A percentile compares a stretch with the other conserved stretches of the same genome.
These are phyloP conservation scores for Cephalopterus ornatus DNA, from an alignment of 2,113 vertebrate genomes.

Conservation along the genomic window DNA sequence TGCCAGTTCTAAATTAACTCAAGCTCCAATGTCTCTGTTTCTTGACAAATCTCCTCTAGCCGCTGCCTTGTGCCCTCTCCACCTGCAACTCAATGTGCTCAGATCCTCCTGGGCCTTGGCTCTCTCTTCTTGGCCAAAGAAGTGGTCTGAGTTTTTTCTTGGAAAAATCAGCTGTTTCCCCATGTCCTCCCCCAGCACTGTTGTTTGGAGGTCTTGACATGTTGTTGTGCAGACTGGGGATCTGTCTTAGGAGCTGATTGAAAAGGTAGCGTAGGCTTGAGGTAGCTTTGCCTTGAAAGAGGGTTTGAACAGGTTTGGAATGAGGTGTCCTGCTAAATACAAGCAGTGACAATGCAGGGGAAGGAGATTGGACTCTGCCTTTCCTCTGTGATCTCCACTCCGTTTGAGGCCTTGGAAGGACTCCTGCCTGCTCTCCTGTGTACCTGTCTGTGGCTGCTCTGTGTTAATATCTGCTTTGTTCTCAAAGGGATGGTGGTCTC, in stretches of 20 bases:
- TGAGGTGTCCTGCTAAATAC: not conserved
- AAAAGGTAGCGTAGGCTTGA: not conserved
- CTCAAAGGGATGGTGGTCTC: slow-evolving; percentile 72
- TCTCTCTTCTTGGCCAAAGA: not conserved
- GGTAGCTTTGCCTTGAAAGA: not conserved
- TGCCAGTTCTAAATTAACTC: not conserved
- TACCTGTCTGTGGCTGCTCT: slow-evolving; percentile 43
- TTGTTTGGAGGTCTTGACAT: not conserved
- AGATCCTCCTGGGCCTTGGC: not conserved
- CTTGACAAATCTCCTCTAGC: not conserved
- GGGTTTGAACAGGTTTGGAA: not conserved
- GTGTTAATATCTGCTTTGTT: slow-evolving; percentile 75
- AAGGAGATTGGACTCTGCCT: not conserved
- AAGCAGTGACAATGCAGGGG: not conserved
- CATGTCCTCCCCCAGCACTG: not conserved
- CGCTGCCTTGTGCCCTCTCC: not conserved
- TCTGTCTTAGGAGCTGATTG: not conserved
- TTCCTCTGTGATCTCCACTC: not conserved
- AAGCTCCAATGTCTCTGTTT: not conserved
- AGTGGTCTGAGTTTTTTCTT: not conserved
- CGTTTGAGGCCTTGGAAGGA: not conserved
- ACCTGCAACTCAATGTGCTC: not conserved
- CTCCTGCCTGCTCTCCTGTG: not conserved
- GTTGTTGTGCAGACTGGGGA: not conserved
- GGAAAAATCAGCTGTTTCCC: not conserved